Conservation (phyloP, 2,797 vertebrate species). For the Oreochromis grahami region DNA sequence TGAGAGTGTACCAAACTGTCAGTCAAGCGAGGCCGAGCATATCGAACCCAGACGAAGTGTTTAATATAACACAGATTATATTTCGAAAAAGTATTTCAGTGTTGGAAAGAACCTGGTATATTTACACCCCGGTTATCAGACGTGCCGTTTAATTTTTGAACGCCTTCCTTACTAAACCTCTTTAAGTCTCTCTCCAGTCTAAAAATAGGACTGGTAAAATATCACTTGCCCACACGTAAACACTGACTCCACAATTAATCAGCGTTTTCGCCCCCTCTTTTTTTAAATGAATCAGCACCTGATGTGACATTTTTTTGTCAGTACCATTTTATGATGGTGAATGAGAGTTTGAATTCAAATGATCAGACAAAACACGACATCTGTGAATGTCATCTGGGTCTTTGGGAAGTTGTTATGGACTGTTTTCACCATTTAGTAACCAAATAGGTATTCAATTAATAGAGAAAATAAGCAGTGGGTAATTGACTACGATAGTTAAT, state of each 20-base stretch:
- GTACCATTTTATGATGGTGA: background rate
- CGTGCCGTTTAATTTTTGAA: background rate
- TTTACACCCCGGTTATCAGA: background rate
- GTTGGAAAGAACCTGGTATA: background rate
- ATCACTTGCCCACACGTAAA: background rate
- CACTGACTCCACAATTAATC: background rate
- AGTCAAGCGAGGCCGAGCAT: background rate
- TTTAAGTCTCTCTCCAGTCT: background rate
- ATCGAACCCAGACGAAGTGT: background rate
- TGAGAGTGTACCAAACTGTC: background rate
- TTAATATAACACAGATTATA: background rate
- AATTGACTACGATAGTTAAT: background rate
- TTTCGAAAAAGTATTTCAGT: background rate
- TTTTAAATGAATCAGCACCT: background rate
- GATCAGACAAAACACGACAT: background rate
- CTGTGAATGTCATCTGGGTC: background rate
- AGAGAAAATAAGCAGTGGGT: background rate
- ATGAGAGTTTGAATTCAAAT: background rate
- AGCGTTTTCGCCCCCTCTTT: rapidly evolving
- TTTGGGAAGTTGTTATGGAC: background rate
- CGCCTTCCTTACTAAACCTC: background rate
- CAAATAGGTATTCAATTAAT: background rate
- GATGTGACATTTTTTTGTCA: background rate
- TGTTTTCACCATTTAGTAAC: background rate
- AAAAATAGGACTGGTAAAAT: conserved; percentile 7